Evolutionary conservation across 1,140 invertebrate genomes (phyloP).

Genomic region (Achatina immaculata): DNA sequence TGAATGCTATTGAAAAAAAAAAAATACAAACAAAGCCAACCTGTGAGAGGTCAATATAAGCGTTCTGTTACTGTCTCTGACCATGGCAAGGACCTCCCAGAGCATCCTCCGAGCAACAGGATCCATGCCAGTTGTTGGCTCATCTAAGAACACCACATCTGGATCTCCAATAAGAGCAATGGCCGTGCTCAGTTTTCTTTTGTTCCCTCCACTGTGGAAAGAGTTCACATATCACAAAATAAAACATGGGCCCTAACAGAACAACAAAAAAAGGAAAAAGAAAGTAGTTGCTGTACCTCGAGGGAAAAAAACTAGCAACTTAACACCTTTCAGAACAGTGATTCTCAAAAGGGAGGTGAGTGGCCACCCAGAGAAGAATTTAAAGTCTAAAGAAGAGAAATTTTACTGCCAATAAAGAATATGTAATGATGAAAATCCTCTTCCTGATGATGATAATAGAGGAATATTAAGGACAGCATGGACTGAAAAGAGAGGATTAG

Average conservation of each 20-base stretch:
- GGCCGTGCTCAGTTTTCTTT: slow-evolving; percentile 93
- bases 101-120: slow-evolving; percentile 70
- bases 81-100: slow-evolving; percentile 62
- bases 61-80: slow-evolving; percentile 55
- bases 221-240: background rate
- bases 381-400: too few species aligned
- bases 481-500: too few species aligned
- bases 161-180: slow-evolving; percentile 82
- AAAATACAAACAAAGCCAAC: slow-evolving; percentile 24
- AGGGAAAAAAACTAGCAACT: too few species aligned
- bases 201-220: slow-evolving; percentile 81
- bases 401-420: too few species aligned
- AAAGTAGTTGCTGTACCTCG: background rate
- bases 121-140: slow-evolving; percentile 73
- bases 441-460: too few species aligned
- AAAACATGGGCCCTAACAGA: background rate
- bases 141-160: slow-evolving; percentile 71
- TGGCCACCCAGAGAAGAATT: too few species aligned
- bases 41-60: slow-evolving; percentile 62
- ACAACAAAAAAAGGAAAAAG: background rate
- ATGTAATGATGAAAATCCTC: too few species aligned
- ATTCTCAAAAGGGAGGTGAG: too few species aligned
- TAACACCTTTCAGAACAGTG: too few species aligned
- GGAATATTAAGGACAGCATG: too few species aligned
- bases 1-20: too few species aligned